These are phyloP conservation scores for Montifringilla adamsi DNA, from an alignment of 2,113 vertebrate species.

Conservation along the genomic window DNA sequence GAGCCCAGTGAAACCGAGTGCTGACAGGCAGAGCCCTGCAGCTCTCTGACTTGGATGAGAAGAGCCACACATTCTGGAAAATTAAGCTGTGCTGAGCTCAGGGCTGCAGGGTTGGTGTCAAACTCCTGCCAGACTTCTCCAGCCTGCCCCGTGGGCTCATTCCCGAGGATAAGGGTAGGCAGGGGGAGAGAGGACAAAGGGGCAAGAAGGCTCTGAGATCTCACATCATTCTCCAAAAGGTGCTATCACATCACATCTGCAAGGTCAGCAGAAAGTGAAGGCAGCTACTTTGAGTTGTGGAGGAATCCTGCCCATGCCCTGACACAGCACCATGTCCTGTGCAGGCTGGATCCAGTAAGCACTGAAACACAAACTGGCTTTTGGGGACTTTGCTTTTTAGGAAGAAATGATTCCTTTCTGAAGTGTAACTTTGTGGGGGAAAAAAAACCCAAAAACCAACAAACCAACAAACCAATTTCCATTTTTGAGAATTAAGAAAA, in stretches of 20 bases:
- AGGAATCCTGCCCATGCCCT: background rate
- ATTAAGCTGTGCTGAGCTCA: background rate
- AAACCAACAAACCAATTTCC: background rate
- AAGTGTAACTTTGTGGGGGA: background rate
- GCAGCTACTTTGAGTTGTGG: background rate
- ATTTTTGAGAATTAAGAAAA: background rate
- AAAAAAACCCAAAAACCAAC: fast-evolving
- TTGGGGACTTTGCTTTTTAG: background rate
- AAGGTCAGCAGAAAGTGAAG: background rate
- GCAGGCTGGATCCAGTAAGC: background rate
- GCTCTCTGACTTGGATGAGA: background rate
- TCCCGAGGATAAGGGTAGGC: background rate
- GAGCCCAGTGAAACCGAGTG: fast-evolving
- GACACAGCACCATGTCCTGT: background rate
- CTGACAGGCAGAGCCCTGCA: background rate
- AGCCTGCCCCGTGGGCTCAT: background rate
- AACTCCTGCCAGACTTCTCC: background rate
- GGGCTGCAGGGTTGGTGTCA: fast-evolving
- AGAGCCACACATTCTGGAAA: background rate
- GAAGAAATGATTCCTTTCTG: background rate
- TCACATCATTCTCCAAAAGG: background rate
- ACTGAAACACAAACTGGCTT: background rate
- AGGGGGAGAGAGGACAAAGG: background rate
- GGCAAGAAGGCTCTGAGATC: background rate
- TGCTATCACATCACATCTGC: background rate